These are phyloP conservation scores for Argyrosomus regius DNA, from an alignment of 2,797 vertebrate species.

Conservation along the genomic window DNA sequence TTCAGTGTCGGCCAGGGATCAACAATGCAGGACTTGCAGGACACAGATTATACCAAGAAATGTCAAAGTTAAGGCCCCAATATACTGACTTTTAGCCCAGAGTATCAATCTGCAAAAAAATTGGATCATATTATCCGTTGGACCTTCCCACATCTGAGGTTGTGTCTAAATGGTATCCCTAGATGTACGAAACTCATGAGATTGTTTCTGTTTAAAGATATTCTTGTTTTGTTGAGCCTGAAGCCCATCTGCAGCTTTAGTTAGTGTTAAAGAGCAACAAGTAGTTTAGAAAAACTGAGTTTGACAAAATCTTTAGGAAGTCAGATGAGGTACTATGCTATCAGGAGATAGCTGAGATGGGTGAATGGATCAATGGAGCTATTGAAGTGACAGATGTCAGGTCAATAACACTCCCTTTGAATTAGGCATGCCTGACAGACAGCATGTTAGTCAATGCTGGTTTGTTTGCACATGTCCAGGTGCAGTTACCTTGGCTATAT, in stretches of 20 bases:
- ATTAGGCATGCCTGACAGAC: conserved; percentile 53
- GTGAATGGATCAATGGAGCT: neutral
- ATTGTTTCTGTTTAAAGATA: no score
- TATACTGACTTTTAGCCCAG: neutral
- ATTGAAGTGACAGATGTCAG: conserved; percentile 47
- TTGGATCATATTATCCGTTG: neutral
- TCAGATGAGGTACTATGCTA: no score
- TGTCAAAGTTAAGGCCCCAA: no score
- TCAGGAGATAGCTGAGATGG: neutral
- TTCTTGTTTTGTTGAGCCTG: no score
- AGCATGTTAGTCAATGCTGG: conserved; percentile 39
- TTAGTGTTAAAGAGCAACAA: no score
- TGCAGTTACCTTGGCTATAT: conserved; percentile 47
- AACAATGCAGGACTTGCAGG: neutral
- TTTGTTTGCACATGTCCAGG: conserved; percentile 55
- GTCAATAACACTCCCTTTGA: conserved; percentile 25
- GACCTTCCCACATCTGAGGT: neutral
- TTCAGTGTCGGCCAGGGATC: no score
- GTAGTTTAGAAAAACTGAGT: no score
- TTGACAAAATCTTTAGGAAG: no score
- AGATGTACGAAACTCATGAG: no score
- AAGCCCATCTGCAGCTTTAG: no score
- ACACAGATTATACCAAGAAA: neutral
- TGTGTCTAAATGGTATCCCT: no score
- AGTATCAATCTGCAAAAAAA: neutral